phyloP scores from a whole-genome alignment of 2,888 invertebrate species.

The Plusia festucae region DNA sequence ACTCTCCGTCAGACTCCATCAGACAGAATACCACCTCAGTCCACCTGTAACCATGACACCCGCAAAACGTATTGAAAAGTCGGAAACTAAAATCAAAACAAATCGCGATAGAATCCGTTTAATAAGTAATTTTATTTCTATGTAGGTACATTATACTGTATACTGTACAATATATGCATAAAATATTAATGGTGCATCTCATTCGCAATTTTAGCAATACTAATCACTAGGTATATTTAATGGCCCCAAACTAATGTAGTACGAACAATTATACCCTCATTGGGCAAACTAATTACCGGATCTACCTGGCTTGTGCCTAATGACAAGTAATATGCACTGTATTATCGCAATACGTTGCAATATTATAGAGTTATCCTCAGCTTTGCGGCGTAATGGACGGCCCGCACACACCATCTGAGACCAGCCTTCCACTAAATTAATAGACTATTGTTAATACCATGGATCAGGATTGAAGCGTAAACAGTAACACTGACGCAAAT shows the following conservation, averaged over 20 bases:
- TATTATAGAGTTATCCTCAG: slow-evolving; percentile 83
- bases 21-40: too few species aligned
- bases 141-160: neutral
- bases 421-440: slow-evolving; percentile 75
- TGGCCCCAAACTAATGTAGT: slow-evolving; percentile 42
- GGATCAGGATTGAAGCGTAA: slow-evolving; percentile 60
- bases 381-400: slow-evolving; percentile 83
- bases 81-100: too few species aligned
- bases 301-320: slow-evolving; percentile 75
- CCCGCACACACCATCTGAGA: slow-evolving; percentile 82
- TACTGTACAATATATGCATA: too few species aligned
- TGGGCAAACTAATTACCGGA: slow-evolving; percentile 73
- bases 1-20: too few species aligned
- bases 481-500: slow-evolving; percentile 35
- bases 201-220: neutral
- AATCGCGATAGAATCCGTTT: too few species aligned
- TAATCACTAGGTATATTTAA: slow-evolving; percentile 28
- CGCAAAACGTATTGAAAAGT: too few species aligned
- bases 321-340: slow-evolving; percentile 85
- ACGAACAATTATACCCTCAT: slow-evolving; percentile 54
- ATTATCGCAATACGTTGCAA: slow-evolving; percentile 79
- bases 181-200: neutral
- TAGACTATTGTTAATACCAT: slow-evolving; percentile 65
- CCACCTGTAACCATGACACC: too few species aligned
- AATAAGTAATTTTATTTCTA: too few species aligned